Conservation (phyloP, 2,113 vertebrate genomes). For the Sander lucioperca region DNA sequence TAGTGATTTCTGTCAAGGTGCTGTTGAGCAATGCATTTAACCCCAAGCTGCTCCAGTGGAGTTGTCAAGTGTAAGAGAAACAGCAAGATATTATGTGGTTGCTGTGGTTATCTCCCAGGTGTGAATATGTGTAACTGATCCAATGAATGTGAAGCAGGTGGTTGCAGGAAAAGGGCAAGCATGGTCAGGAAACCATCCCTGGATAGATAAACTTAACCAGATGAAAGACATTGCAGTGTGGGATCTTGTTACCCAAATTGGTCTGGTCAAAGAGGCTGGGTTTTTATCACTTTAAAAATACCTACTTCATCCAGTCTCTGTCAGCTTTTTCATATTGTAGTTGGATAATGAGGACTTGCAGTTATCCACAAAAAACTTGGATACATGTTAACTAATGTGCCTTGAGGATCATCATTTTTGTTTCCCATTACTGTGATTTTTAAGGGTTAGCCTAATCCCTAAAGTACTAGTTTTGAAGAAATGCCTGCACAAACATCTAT, state of each 20-base stretch:
- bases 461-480: background rate
- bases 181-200: conserved; percentile 51
- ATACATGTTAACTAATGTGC: conserved; percentile 1
- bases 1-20: conserved; percentile 65
- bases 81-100: conserved; percentile 57
- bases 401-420: background rate
- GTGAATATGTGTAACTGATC: conserved; percentile 58
- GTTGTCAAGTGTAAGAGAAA: conserved; percentile 64
- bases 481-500: background rate
- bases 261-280: background rate
- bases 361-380: background rate
- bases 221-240: conserved; percentile 36
- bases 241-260: background rate
- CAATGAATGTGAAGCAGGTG: conserved; percentile 65
- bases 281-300: conserved; percentile 8
- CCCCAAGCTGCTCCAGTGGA: conserved; percentile 50
- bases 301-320: background rate
- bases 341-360: background rate
- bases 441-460: background rate
- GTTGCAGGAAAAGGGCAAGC: conserved; percentile 26
- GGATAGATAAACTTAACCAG: conserved; percentile 38
- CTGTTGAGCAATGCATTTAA: conserved; percentile 66
- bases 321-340: background rate
- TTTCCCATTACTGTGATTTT: background rate
- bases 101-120: conserved; percentile 56